Evolutionary conservation across 2,797 vertebrate species (phyloP), one percentile per base, ranked within the genome.

Genomic region (Zenarchopterus dispar): DNA sequence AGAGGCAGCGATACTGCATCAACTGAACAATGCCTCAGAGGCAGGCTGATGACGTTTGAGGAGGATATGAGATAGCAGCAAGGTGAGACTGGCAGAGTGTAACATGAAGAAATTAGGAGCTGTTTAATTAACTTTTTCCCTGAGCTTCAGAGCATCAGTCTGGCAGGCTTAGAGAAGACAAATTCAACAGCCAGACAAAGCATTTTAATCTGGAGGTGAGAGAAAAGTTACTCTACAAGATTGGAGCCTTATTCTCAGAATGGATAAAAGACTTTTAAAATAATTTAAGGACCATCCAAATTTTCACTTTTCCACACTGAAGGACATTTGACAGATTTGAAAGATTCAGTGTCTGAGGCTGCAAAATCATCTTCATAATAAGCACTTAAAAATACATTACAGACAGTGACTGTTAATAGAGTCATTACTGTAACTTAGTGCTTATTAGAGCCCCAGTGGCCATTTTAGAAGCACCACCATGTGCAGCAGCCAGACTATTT

Each of bases 61-160:
- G 47, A 46, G 64, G 56, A 53, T 60, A 55, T 11, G 56, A 81
- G 69, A 81, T 23, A 67, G 56, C 62, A 49, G 67, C 47, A 47
- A 76, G 69, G 70, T 76, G 73, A 63, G 56, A 65, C 64, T 26
- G 66, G 43, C 66, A 59, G 73, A 80, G 75, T 79, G 70, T 69
- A 78, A 83, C 75, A 48, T 63, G 15, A 56, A 81, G 66, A 82
- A 82, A 83, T 83, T 72, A 80, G 65, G 73, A 70, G 73, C 67
- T 67, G 59, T 82, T 84, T 83, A 73, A 78, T 83, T 84, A 78
- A 77, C 70, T 70, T 70, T 52, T 65, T 55, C 22, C 61, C 24
- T 22, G 50, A 58, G 62, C 70, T 22, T 61, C 59, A 60, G 33
- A 69, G 56, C 48, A 52, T 50, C 44, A 31, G 42, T 54, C 58